These are phyloP conservation scores for Lytechinus variegatus DNA, from an alignment of 35 echinoderm and acorn worm species.

Conservation along the genomic window DNA sequence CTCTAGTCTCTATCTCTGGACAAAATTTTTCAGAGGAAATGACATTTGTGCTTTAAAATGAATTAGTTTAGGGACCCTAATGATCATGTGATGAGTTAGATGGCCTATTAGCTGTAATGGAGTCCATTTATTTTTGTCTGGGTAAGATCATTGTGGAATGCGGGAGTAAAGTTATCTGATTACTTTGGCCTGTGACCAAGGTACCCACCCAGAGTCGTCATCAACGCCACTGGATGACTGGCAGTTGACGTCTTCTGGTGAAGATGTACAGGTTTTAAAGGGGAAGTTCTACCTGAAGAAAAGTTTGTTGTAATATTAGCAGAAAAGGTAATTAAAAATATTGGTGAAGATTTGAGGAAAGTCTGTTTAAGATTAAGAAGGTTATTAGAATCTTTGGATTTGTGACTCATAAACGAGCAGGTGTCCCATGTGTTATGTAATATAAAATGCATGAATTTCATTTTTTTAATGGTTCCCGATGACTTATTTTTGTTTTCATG, in stretches of 20 bases:
- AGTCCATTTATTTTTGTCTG: slow-evolving; percentile 12
- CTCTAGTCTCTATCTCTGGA: neutral
- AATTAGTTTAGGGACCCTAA: neutral
- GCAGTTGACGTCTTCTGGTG: neutral
- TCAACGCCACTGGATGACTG: neutral
- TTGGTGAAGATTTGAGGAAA: too few species aligned
- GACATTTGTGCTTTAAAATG: neutral
- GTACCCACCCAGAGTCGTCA: neutral
- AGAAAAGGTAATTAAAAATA: too few species aligned
- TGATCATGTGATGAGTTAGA: neutral
- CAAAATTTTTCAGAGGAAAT: neutral
- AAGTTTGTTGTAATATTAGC: too few species aligned
- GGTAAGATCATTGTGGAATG: neutral
- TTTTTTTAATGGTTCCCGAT: too few species aligned
- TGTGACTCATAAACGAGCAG: too few species aligned
- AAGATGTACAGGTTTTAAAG: neutral
- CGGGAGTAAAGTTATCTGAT: neutral
- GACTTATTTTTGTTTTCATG: too few species aligned
- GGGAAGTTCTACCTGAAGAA: too few species aligned
- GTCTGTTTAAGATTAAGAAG: too few species aligned
- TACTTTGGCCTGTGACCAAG: neutral
- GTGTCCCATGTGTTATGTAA: too few species aligned
- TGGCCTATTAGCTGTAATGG: neutral
- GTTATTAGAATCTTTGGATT: too few species aligned
- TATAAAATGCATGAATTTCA: too few species aligned